Conservation (phyloP, 2,113 vertebrate genomes). For the Agelaius tricolor region DNA sequence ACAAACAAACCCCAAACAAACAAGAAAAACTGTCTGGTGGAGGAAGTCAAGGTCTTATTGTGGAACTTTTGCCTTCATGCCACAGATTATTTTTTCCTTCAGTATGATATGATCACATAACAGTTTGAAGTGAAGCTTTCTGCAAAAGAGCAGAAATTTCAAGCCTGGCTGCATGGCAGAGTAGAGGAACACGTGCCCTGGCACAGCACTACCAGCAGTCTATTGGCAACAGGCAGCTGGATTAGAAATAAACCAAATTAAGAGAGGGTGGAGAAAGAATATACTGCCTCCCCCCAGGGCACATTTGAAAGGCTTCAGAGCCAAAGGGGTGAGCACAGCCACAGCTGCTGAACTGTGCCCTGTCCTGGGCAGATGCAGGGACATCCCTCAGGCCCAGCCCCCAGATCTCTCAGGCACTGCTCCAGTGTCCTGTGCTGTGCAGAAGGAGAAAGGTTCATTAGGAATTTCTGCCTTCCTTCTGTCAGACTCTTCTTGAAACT, state of each 20-base stretch:
- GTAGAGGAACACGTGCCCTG: not conserved
- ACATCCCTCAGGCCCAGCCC: not conserved
- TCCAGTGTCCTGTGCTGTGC: not conserved
- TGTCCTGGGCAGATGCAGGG: not conserved
- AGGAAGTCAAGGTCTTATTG: not conserved
- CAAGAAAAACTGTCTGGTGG: fast-evolving
- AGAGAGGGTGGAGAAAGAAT: not conserved
- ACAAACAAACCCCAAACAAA: too few relatives aligned
- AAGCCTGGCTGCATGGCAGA: not conserved
- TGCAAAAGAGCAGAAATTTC: not conserved
- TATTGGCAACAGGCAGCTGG: not conserved
- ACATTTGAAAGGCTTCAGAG: not conserved
- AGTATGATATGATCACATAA: not conserved
- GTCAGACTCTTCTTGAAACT: not conserved
- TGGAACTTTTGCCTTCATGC: not conserved
- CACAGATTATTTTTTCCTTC: not conserved
- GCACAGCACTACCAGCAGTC: not conserved
- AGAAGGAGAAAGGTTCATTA: not conserved
- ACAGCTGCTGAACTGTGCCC: not conserved
- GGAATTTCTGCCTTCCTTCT: not conserved
- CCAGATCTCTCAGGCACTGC: not conserved
- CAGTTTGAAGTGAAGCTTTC: not conserved
- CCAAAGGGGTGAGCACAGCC: not conserved
- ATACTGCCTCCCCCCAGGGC: not conserved
- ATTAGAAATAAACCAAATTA: not conserved